These are phyloP conservation scores for Drosophila atroscutellata DNA, from an alignment of 2,888 invertebrate species.

Conservation along the genomic window DNA sequence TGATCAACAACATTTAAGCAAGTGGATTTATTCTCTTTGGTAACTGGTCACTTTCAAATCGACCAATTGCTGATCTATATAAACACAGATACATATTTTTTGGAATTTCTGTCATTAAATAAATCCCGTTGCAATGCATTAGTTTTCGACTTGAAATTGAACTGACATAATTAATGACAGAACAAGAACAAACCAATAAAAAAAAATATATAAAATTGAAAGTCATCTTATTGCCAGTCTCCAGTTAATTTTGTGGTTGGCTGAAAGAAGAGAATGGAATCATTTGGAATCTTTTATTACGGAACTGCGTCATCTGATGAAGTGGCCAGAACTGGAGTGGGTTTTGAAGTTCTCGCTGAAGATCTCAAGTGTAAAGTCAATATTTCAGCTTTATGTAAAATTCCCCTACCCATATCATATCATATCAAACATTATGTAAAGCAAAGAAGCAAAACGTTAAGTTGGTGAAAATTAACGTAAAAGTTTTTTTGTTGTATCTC, in stretches of 20 bases:
- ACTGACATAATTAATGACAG: constrained; percentile 70
- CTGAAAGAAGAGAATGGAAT: constrained; percentile 34
- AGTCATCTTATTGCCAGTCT: constrained; percentile 44
- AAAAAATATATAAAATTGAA: constrained; percentile 50
- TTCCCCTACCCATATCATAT: neutral
- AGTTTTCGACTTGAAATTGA: constrained; percentile 41
- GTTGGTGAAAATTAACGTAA: constrained; percentile 65
- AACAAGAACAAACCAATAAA: constrained; percentile 36
- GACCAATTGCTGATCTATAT: constrained; percentile 5
- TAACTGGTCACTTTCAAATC: neutral
- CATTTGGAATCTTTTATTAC: constrained; percentile 41
- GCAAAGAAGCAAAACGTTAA: constrained; percentile 28
- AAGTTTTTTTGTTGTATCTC: constrained; percentile 48
- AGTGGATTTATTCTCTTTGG: no score
- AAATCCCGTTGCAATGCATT: constrained; percentile 23
- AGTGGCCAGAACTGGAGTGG: constrained; percentile 59
- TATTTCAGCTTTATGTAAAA: constrained; percentile 62
- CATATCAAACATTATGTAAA: constrained; percentile 36
- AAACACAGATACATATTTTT: constrained; percentile 5
- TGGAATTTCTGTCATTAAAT: constrained; percentile 31
- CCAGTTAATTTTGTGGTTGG: constrained; percentile 15
- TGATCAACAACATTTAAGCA: neutral
- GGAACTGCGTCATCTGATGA: constrained; percentile 65
- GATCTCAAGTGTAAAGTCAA: constrained; percentile 57
- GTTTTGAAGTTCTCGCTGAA: constrained; percentile 28